Evolutionary conservation across 2,888 invertebrate genomes (phyloP).

Genomic region (Monochamus alternatus): DNA sequence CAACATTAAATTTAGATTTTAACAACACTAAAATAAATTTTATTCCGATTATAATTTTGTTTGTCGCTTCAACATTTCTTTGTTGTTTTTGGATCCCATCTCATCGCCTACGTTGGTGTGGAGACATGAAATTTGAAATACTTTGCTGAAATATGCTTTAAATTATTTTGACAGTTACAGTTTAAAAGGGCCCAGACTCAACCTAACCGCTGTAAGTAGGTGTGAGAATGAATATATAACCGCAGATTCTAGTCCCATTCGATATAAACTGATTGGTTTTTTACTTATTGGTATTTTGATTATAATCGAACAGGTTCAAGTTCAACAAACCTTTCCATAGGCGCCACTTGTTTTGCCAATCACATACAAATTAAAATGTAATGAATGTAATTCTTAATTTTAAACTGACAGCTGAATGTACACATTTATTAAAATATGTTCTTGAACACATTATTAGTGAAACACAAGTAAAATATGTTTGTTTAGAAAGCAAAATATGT

Average conservation of each 20-base stretch:
- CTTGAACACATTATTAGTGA: too few species aligned
- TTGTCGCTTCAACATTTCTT: too few species aligned
- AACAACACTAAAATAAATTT: too few species aligned
- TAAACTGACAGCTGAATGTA: too few species aligned
- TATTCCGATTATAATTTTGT: too few species aligned
- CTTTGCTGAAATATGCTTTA: background rate
- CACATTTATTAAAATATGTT: too few species aligned
- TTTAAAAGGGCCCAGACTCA: background rate
- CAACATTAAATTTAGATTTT: too few species aligned
- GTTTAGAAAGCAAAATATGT: too few species aligned
- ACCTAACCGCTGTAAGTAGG: background rate
- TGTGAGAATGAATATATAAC: constrained; percentile 5
- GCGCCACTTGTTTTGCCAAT: background rate
- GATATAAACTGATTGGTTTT: constrained; percentile 2
- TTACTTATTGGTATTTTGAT: constrained; percentile 12
- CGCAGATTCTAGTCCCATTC: constrained; percentile 1
- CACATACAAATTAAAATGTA: too few species aligned
- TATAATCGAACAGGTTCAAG: constrained; percentile 9
- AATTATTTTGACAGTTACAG: background rate
- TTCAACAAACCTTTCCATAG: constrained; percentile 12
- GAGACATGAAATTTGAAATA: background rate
- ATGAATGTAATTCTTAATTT: too few species aligned
- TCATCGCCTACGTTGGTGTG: background rate
- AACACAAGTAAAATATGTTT: too few species aligned
- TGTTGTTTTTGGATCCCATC: too few species aligned